These are phyloP conservation scores for Meriones unguiculatus DNA, from an alignment of 2,113 vertebrate genomes.

Conservation along the genomic window DNA sequence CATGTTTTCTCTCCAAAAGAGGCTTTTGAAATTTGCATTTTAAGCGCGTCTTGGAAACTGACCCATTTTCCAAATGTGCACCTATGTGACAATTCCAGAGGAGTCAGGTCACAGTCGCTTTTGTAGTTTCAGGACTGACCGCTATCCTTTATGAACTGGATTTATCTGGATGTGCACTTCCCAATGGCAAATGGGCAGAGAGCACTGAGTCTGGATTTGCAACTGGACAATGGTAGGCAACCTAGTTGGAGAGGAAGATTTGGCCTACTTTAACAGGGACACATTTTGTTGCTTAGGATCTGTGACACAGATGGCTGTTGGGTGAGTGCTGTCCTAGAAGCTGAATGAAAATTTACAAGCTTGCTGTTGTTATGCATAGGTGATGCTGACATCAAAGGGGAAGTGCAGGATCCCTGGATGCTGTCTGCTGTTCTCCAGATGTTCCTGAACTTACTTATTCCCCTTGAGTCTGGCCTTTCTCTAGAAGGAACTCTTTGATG, in stretches of 20 bases:
- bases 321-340: slow-evolving; percentile 20
- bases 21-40: not conserved
- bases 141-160: not conserved
- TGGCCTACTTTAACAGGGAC: not conserved
- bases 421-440: slow-evolving; percentile 72
- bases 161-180: not conserved
- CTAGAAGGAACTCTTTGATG: slow-evolving; percentile 54
- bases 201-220: not conserved
- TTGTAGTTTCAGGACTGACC: not conserved
- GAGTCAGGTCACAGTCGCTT: not conserved
- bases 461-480: slow-evolving; percentile 29
- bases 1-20: not conserved
- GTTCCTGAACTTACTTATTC: slow-evolving; percentile 32
- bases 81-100: slow-evolving; percentile 33
- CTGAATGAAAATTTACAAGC: slow-evolving; percentile 59
- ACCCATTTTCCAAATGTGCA: not conserved
- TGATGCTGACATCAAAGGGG: slow-evolving; percentile 51
- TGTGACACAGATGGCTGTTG: slow-evolving; percentile 59
- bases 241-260: not conserved
- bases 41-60: not conserved
- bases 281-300: slow-evolving; percentile 44
- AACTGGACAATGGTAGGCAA: not conserved
- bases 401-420: not conserved
- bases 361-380: slow-evolving; percentile 38
- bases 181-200: not conserved